Evolutionary conservation across 2,113 vertebrate species (phyloP), one percentile per base, ranked within the genome.

Genomic region (Indicator indicator): DNA sequence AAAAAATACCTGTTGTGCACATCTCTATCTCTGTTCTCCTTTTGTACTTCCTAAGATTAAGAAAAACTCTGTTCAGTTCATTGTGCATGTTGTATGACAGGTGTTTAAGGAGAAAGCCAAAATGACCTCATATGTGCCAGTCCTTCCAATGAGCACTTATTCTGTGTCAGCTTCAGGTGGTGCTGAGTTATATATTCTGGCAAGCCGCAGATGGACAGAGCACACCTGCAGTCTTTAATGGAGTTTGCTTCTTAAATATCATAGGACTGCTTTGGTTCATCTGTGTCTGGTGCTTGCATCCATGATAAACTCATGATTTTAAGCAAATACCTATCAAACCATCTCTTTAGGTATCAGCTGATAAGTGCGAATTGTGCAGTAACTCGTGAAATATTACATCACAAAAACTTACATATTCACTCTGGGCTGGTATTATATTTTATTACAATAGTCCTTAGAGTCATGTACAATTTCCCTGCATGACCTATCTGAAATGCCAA

Each of bases 171-270:
- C 70, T 84, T 83, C 40, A 82, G 83, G 60, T 85, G 55, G 55
- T 78, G 50, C 16, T 60, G 70, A 70, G 60, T 76, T 79, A 44
- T 27, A 21, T 11, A 12, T 40, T 82, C 62, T 88, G 86, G 83
- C 93, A 94, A 90, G 56, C 16, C 86, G 76, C 90, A 93, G 86
- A 89, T 24, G 72, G 92, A 67, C 73, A 82, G 38, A 86, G 70
- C 44, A 74, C 38, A 70, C 90, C 76, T 65, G 58, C 65, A 72
- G 58, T 68, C 80, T 78, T 78, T n/a, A 65, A 54, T 5, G 40
- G 19, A 23, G 9, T 65, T 62, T 74, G 23, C 40, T 68, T 64
- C 77, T 72, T 74, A 7, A 71, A 14, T 72, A 24, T 54, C 36
- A 84, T 32, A 62, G 44, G 40, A 64, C 8, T 86, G 33, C 20